Evolutionary conservation across 2,888 invertebrate species (phyloP), one percentile per base, ranked within the genome.

Genomic region (Bruchidius siliquastri): DNA sequence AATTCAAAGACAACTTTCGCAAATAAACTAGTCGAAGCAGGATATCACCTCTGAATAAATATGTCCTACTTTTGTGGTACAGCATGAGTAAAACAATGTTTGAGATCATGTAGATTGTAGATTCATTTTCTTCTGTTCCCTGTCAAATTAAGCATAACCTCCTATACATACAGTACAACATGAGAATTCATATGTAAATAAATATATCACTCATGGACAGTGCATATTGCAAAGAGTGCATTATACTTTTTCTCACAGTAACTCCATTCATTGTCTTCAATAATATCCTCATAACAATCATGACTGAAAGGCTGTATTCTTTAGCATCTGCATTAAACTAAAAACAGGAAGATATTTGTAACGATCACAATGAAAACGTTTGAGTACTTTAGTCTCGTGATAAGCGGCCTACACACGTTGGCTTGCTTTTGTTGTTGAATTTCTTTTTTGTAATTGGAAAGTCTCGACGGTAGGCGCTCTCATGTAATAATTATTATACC

Each of bases 401-500:
- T 13, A 18, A 13, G 49, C 49, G 49, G 49, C 49, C 49, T 49
- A 49, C 49, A 49, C 49, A 49, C 76, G 76, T 67, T 74, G 70
- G 49, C 75, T 73, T 74, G 76, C 74, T 73, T 79, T 76, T 75
- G 78, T 77, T 78, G 79, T 78, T 76, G 78, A 80, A 79, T 80
- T 81, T 80, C 80, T 81, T 80, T 80, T 78, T 78, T 77, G 76
- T 78, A 79, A 80, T 80, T 80, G 79, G 81, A 81, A 81, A 81
- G 81, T 79, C 49, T 49, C 70, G 76, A 77, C 77, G 79, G 77
- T 49, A 49, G 49, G 6, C 49, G 77, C 77, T 79, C 78, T 78
- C 77, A 75, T 78, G 79, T 75, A 78, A 80, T 79, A 78, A 78
- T 79, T 78, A 74, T 73, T 69, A 26, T 21, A 71, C 72, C 74